Base-by-base conservation (phyloP, 2,113 vertebrate species). In the Corydoras maculifer region DNA sequence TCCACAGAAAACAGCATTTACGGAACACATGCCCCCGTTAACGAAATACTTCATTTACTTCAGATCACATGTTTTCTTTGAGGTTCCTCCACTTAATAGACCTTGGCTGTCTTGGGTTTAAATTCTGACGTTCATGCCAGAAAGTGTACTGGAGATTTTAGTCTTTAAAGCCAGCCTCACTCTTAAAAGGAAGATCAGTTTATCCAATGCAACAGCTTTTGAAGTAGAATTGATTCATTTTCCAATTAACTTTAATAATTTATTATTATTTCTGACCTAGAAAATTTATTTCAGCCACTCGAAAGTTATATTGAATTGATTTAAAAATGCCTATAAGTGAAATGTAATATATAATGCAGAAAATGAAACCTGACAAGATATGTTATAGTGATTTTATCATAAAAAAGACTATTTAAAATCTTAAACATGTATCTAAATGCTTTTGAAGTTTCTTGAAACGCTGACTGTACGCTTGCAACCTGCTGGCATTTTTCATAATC, bases 201-300 rank as follows among this genome's bases (percentile, higher is more conserved):
- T 30, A 62, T 78, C 71, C 69, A 68, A 83, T 83, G 18, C 83
- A 82, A 81, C 82, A 82, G 77, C 82, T 83, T 84, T 86, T 86
- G 82, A 86, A 82, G 87, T 80, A 78, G 80, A 77, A 87, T 87
- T 84, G 86, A 87, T 88, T 87, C 69, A 51, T 62, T 72, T 70
- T 43, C 75, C 62, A 78, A 75, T 76, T 66, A 53, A 12, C 3
- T 10, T 14, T 10, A 53, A 2, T 43, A 5, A 43, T 43, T 43
- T 43, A 43, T 43, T 43, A 43, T 43, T 43, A 43, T 25, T 25
- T 25, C 18, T 25, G 18, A 25, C 18, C 18, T 25, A 25, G 18
- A 25, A 25, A 25, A 25, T 25, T 2, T 25, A 25, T 25, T 25
- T 25, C 18, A 25, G 18, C 18, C 18, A 25, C 18, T 25, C 18